Conservation (phyloP, 2,113 vertebrate species). For the Epinephelus fuscoguttatus region DNA sequence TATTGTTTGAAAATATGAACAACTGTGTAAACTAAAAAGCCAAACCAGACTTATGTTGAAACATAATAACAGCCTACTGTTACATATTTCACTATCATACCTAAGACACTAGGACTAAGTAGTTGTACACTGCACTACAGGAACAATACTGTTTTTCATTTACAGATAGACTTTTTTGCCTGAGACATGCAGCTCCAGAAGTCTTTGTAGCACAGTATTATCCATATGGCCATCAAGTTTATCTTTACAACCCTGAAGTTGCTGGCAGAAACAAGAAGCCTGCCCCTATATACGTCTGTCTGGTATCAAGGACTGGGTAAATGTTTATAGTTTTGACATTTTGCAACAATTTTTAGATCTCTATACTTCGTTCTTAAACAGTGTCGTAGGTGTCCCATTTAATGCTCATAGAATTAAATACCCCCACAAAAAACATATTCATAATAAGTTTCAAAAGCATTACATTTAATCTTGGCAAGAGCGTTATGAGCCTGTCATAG, state of each 20-base stretch:
- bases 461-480: conserved; percentile 2
- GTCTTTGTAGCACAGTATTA: not conserved
- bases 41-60: no score
- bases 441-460: not conserved
- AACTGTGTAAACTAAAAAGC: no score
- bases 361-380: not conserved
- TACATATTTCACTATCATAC: no score
- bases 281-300: not conserved
- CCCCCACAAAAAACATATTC: not conserved
- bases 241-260: not conserved
- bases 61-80: no score
- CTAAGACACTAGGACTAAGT: no score
- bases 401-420: not conserved
- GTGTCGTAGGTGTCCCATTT: not conserved
- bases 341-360: not conserved
- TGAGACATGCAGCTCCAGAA: not conserved
- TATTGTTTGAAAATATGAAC: no score
- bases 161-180: no score
- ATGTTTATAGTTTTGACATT: not conserved
- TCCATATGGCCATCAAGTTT: not conserved
- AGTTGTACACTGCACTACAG: no score
- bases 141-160: not conserved
- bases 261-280: not conserved
- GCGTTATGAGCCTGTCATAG: not conserved
- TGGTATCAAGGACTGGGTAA: not conserved